A percentile compares a stretch with the other conserved stretches of the same genome.
phyloP scores from a whole-genome alignment of 2,113 vertebrate genomes.

The Phoxinus phoxinus region DNA sequence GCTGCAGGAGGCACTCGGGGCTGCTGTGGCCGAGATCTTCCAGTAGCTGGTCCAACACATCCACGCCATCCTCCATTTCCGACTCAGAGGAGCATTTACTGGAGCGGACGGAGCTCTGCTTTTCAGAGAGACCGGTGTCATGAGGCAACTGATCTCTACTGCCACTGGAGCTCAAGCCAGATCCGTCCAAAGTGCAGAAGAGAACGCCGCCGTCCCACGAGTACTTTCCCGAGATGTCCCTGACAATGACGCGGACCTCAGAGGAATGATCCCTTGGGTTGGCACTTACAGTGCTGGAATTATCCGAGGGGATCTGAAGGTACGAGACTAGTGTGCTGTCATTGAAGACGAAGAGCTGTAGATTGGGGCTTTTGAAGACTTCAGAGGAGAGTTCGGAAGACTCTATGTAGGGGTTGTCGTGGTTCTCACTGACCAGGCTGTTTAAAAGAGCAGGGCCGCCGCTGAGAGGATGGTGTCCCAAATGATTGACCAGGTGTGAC shows the following conservation, averaged over 20 bases:
- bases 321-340: conserved; percentile 96
- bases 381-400: conserved; percentile 90
- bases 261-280: conserved; percentile 75
- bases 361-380: conserved; percentile 93
- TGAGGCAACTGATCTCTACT: conserved; percentile 51
- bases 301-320: conserved; percentile 86
- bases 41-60: conserved; percentile 86
- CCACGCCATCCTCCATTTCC: conserved; percentile 78
- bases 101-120: conserved; percentile 57
- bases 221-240: conserved; percentile 98
- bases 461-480: conserved; percentile 90
- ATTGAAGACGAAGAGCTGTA: conserved; percentile 96
- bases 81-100: conserved; percentile 50
- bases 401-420: conserved; percentile 89
- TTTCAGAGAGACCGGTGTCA: conserved; percentile 19
- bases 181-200: conserved; percentile 84
- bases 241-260: conserved; percentile 90
- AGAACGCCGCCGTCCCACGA: conserved; percentile 92
- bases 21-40: conserved; percentile 86
- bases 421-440: conserved; percentile 93
- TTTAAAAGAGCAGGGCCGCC: conserved; percentile 93
- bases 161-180: conserved; percentile 33
- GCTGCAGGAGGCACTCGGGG: conserved; percentile 89
- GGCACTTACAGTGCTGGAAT: conserved; percentile 23
- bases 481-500: conserved; percentile 96